Conservation (phyloP, 2,888 invertebrate genomes). For the Microchrysa polita region DNA sequence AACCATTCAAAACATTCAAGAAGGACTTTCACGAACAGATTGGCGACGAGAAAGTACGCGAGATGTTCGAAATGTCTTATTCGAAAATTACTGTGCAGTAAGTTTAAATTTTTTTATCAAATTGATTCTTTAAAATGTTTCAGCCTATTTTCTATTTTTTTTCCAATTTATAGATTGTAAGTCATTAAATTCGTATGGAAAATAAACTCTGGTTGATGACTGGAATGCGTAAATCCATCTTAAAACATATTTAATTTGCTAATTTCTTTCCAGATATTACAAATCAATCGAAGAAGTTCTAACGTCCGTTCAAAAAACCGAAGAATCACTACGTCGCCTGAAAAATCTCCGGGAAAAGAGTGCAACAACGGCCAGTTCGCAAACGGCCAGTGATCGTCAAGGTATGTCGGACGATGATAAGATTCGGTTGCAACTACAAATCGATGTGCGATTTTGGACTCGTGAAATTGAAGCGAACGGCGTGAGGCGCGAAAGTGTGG, state of each 20-base stretch:
- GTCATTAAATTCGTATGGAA: neutral
- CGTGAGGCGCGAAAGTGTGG: conserved; percentile 68
- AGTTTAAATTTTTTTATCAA: conserved; percentile 57
- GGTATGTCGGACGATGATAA: conserved; percentile 92
- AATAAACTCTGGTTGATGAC: too few relatives aligned
- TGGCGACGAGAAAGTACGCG: conserved; percentile 55
- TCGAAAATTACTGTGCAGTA: conserved; percentile 69
- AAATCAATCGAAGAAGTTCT: conserved; percentile 86
- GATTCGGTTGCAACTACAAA: conserved; percentile 87
- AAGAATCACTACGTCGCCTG: conserved; percentile 89
- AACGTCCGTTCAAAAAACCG: conserved; percentile 93
- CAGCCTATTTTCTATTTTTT: neutral
- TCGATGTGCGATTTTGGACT: conserved; percentile 84
- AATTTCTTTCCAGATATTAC: conserved; percentile 68
- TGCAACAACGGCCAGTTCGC: conserved; percentile 52
- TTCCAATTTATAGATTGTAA: neutral
- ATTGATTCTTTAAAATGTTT: too few relatives aligned
- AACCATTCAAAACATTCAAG: conserved; percentile 66
- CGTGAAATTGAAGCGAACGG: conserved; percentile 69
- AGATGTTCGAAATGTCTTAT: conserved; percentile 60
- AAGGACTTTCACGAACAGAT: conserved; percentile 63
- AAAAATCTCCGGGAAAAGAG: conserved; percentile 81
- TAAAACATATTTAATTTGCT: too few relatives aligned
- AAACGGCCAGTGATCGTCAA: conserved; percentile 53
- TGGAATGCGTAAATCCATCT: too few relatives aligned